Evolutionary conservation across 2,888 invertebrate genomes (phyloP).

Genomic region (Antheraea assamensis): DNA sequence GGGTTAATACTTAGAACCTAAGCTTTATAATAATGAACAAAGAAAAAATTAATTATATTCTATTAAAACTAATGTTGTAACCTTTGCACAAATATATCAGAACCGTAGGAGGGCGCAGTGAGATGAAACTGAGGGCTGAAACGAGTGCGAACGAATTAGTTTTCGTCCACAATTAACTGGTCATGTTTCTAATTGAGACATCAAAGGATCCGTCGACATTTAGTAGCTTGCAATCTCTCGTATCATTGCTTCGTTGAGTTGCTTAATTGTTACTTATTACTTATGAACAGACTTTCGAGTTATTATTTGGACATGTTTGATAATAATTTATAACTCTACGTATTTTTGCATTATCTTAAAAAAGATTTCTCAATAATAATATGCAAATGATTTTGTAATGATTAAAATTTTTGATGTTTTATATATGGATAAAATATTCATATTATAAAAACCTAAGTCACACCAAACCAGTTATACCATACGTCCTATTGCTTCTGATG

Average conservation of each 20-base stretch:
- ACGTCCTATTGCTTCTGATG: background rate
- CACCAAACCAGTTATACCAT: background rate
- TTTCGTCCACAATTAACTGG: conserved; percentile 77
- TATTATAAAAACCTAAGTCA: background rate
- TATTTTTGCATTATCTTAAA: background rate
- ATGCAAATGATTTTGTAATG: background rate
- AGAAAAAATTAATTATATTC: too few relatives aligned
- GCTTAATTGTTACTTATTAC: conserved; percentile 31
- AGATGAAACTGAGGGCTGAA: conserved; percentile 28
- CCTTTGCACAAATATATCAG: background rate
- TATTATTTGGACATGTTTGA: background rate
- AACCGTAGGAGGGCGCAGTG: conserved; percentile 25
- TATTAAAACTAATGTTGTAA: too few relatives aligned
- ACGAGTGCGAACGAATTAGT: conserved; percentile 67
- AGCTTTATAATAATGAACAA: too few relatives aligned
- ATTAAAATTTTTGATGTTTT: too few relatives aligned
- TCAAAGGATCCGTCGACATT: conserved; percentile 66
- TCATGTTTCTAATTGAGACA: conserved; percentile 80
- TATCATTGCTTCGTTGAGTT: conserved; percentile 48
- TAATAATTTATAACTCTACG: background rate
- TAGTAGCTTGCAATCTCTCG: conserved; percentile 46
- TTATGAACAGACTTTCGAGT: background rate
- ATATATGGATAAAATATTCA: background rate
- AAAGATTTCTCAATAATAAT: background rate
- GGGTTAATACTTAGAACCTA: too few relatives aligned